Base-by-base conservation (phyloP, 2,113 vertebrate species). In the Thomomys bottae region DNA sequence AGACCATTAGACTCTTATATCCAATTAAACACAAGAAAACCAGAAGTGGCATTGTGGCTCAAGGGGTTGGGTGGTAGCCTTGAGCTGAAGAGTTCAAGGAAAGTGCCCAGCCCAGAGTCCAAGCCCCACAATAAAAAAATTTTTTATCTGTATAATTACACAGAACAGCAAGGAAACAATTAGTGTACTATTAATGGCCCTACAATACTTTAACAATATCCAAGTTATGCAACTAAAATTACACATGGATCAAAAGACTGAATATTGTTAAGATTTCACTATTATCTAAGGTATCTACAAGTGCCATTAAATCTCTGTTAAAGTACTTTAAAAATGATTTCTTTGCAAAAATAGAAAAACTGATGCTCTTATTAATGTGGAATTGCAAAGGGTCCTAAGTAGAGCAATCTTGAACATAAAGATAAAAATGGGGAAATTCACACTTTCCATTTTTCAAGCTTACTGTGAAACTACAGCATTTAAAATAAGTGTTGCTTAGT, bases 281-380 rank as follows among this genome's bases (percentile, higher is more conserved):
- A 82, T 89, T 61, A 85, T 30, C 42, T 54, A 45, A 82, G 63
- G 21, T 4, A 66, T 77, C 63, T 86, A 82, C 32, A 59, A 40
- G 75, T 68, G 89, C 70, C 71, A 0, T 87, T 63, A 40, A 78
- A 4, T 83, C 42, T 80, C 26, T 88, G 54, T 81, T 28, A 38
- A 81, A 64, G 57, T 92, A 71, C 81, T 40, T 57, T 0, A 21
- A 63, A 63, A 30, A 17, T 87, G 59, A 12, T 38, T 85, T 84
- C 42, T 75, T 49, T 91, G 30, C 28, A 85, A 40, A 94, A 92
- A 54, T 88, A 73, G 70, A 87, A 92, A 90, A 87, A 1, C 7
- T 26, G n/a, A 72, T 83, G 49, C 26, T 54, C 61, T 89, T 28
- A 78, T n/a, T 54, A 12, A 78, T 79, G 57, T 83, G 45, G 36